These are phyloP conservation scores for Pangasianodon gigas DNA, from an alignment of 2,113 vertebrate genomes.

Conservation along the genomic window DNA sequence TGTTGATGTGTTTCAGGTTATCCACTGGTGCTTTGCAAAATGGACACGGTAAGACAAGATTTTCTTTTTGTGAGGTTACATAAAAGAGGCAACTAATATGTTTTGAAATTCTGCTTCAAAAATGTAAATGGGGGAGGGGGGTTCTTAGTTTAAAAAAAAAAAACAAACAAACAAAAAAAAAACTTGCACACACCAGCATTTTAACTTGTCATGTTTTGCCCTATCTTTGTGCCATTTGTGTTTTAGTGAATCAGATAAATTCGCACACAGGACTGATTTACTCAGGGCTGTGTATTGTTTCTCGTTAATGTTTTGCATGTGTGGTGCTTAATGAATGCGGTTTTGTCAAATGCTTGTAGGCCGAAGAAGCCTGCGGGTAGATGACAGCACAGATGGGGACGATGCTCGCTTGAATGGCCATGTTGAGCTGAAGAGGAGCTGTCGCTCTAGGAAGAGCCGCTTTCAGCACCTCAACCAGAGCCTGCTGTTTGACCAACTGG, in stretches of 20 bases:
- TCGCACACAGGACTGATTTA: no score
- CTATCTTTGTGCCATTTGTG: neutral
- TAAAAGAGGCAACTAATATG: neutral
- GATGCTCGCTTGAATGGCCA: conserved; percentile 93
- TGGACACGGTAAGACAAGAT: conserved; percentile 81
- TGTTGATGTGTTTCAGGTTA: conserved; percentile 76
- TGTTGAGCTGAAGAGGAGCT: conserved; percentile 94
- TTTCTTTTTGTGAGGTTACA: neutral
- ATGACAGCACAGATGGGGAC: conserved; percentile 86
- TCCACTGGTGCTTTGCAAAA: conserved; percentile 92
- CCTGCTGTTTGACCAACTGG: conserved; percentile 96
- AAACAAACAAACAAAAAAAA: neutral
- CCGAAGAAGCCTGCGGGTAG: conserved; percentile 86
- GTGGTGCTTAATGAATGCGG: neutral
- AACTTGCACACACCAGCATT: neutral
- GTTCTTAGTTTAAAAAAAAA: neutral
- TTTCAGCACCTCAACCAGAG: conserved; percentile 98
- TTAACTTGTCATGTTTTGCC: neutral
- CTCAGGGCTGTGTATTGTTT: neutral
- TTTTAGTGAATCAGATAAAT: neutral
- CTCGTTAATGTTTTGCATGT: neutral
- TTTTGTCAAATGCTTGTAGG: conserved; percentile 70
- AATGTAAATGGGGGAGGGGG: neutral
- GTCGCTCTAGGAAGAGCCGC: conserved; percentile 91
- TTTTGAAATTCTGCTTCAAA: neutral